Evolutionary conservation across 2,113 vertebrate species (phyloP).

Genomic region (Heliornis fulica): DNA sequence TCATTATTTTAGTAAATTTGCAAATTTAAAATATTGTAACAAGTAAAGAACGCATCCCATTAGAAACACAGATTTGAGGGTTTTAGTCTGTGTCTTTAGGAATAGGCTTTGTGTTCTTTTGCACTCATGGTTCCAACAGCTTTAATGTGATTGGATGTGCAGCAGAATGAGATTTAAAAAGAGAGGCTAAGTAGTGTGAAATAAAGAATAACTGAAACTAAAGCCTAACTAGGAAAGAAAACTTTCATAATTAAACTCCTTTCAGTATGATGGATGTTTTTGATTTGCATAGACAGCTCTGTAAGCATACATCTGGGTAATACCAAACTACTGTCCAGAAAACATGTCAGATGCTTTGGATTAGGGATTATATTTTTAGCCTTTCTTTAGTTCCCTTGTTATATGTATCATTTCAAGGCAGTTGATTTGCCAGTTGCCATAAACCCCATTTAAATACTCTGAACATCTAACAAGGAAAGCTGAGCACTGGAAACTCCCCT

Average conservation of each 20-base stretch:
- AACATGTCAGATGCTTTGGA: constrained; percentile 59
- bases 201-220: constrained; percentile 18
- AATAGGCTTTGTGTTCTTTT: neutral
- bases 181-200: neutral
- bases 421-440: constrained; percentile 47
- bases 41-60: neutral
- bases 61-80: neutral
- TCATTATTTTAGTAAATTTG: neutral
- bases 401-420: neutral
- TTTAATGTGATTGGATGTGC: neutral
- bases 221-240: constrained; percentile 23
- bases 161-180: neutral
- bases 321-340: constrained; percentile 56
- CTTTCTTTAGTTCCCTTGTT: constrained; percentile 20
- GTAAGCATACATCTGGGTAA: constrained; percentile 13
- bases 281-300: constrained; percentile 29
- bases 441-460: constrained; percentile 42
- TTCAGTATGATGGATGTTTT: constrained; percentile 9
- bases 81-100: neutral
- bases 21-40: neutral
- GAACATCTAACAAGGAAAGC: constrained; percentile 1
- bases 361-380: constrained; percentile 47
- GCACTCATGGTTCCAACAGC: rapidly evolving
- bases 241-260: constrained; percentile 8
- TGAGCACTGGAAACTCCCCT: neutral